Percentiles rank a stretch among this genome's conserved stretches.
Conservation (phyloP, 2,797 vertebrate species). For the Acanthurus tractus region DNA sequence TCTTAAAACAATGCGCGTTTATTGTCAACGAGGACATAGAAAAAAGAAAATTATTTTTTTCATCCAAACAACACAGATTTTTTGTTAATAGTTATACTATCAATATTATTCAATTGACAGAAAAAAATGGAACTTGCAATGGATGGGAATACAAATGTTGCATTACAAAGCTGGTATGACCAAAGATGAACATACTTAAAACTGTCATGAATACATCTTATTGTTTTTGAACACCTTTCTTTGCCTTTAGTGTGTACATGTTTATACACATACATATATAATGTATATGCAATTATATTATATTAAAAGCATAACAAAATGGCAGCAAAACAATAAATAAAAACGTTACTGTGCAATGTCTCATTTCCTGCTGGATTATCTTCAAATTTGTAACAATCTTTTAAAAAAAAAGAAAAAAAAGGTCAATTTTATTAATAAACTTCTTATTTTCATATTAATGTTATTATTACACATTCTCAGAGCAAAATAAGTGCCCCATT, state of each 20-base stretch:
- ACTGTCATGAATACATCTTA: constrained; percentile 79
- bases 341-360: constrained; percentile 84
- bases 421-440: constrained; percentile 74
- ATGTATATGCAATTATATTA: constrained; percentile 82
- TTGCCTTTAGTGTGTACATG: constrained; percentile 70
- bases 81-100: constrained; percentile 82
- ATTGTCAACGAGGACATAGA: constrained; percentile 87
- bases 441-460: constrained; percentile 80
- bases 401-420: constrained; percentile 66
- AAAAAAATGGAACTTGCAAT: constrained; percentile 74
- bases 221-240: constrained; percentile 61
- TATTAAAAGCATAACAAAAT: constrained; percentile 84
- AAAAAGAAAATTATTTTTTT: constrained; percentile 73
- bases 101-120: constrained; percentile 78
- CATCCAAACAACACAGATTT: constrained; percentile 81
- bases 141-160: constrained; percentile 73
- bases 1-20: constrained; percentile 86
- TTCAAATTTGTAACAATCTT: constrained; percentile 81
- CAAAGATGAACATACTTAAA: constrained; percentile 79
- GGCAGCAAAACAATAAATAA: constrained; percentile 87
- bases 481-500: constrained; percentile 82
- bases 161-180: constrained; percentile 82
- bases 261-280: constrained; percentile 71
- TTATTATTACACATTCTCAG: constrained; percentile 85
- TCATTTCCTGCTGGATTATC: constrained; percentile 82